A percentile compares a stretch with the other conserved stretches of the same genome.
Evolutionary conservation across 2,888 invertebrate species (phyloP).

Genomic region (Nephrotoma guestfalica): DNA sequence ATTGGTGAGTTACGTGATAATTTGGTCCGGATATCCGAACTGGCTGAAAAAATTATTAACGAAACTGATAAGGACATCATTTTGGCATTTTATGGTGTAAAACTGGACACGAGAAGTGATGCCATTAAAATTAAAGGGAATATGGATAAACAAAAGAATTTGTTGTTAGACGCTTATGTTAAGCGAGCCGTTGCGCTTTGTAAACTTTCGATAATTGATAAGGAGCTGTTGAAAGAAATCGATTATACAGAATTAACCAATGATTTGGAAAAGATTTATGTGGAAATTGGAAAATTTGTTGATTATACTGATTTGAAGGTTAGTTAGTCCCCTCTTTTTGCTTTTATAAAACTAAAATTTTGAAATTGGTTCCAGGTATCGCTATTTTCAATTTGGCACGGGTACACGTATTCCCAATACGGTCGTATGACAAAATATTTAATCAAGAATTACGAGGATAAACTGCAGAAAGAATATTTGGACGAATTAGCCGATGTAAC

Average conservation of each 20-base stretch:
- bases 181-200: constrained; percentile 60
- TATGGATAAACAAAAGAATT: constrained; percentile 73
- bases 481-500: constrained; percentile 26
- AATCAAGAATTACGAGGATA: constrained; percentile 65
- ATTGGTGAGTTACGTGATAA: constrained; percentile 27
- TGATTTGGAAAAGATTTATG: constrained; percentile 45
- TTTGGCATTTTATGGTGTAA: constrained; percentile 69
- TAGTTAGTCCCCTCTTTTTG: constrained; percentile 13
- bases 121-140: constrained; percentile 72
- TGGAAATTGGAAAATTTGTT: constrained; percentile 63
- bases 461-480: constrained; percentile 49
- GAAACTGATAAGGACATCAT: constrained; percentile 65
- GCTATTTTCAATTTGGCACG: constrained; percentile 71
- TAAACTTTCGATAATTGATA: constrained; percentile 37
- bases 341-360: too few species aligned
- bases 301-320: constrained; percentile 70
- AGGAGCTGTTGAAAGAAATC: constrained; percentile 18
- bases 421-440: constrained; percentile 69
- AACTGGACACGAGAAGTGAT: constrained; percentile 68
- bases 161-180: constrained; percentile 64
- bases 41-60: constrained; percentile 50
- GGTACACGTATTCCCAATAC: constrained; percentile 59
- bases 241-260: constrained; percentile 28
- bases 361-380: constrained; percentile 38
- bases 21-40: constrained; percentile 40